These are phyloP conservation scores for Oncorhynchus masou DNA, from an alignment of 2,113 vertebrate species.

Conservation along the genomic window DNA sequence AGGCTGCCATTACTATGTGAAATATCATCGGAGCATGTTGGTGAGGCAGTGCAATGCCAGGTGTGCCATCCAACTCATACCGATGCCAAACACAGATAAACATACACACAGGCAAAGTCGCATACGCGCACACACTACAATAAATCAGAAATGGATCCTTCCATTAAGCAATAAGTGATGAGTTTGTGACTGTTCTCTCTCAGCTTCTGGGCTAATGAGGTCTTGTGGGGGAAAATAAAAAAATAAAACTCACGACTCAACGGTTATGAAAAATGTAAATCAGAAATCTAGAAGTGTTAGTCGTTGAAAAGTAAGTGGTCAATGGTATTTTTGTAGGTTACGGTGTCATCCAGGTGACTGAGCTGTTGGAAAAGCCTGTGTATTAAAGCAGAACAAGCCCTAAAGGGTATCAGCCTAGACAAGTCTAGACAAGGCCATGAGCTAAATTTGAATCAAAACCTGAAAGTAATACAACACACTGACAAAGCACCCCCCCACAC, in stretches of 20 bases:
- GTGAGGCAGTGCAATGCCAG: slow-evolving; percentile 8
- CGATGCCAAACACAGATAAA: background rate
- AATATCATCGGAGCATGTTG: slow-evolving; percentile 27
- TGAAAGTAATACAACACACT: slow-evolving; percentile 46
- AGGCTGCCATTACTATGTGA: slow-evolving; percentile 66
- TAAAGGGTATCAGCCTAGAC: slow-evolving; percentile 16
- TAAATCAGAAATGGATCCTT: background rate
- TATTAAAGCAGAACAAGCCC: slow-evolving; percentile 26
- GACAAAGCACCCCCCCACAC: slow-evolving; percentile 38
- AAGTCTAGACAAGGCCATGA: slow-evolving; percentile 55
- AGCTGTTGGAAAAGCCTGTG: slow-evolving; percentile 31
- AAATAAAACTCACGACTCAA: too few species aligned
- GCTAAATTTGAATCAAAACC: slow-evolving; percentile 25
- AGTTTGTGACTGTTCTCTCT: too few species aligned
- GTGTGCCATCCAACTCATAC: slow-evolving; percentile 3
- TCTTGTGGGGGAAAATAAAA: too few species aligned
- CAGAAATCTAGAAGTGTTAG: too few species aligned
- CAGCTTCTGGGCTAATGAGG: too few species aligned
- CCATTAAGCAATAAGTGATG: too few species aligned
- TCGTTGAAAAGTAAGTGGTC: too few species aligned
- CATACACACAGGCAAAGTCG: background rate
- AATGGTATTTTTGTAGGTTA: too few species aligned
- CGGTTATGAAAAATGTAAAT: too few species aligned
- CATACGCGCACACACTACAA: background rate
- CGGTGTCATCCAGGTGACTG: background rate